Evolutionary conservation across 2,888 invertebrate genomes (phyloP).

Genomic region (Cybosia mesomella): DNA sequence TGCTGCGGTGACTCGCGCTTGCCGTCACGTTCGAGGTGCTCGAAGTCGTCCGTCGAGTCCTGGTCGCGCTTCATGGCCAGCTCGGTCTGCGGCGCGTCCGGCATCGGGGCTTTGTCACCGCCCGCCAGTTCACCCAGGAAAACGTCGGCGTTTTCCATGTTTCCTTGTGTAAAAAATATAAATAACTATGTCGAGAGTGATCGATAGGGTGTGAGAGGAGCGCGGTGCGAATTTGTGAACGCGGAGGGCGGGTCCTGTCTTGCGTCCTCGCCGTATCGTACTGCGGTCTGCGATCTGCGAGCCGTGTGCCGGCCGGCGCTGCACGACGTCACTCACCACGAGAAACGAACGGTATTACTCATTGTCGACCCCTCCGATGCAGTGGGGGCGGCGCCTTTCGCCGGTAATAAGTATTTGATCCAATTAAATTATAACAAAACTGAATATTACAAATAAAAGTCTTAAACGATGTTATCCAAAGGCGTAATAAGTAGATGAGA

Average conservation of each 20-base stretch:
- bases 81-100: slow-evolving; percentile 46
- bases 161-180: slow-evolving; percentile 53
- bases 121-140: slow-evolving; percentile 73
- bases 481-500: slow-evolving; percentile 10
- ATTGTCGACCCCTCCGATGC: slow-evolving; percentile 70
- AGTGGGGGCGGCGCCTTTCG: slow-evolving; percentile 61
- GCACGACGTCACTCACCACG: slow-evolving; percentile 82
- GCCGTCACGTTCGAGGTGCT: slow-evolving; percentile 89
- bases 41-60: slow-evolving; percentile 92
- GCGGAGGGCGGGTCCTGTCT: slow-evolving; percentile 73
- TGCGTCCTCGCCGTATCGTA: slow-evolving; percentile 75
- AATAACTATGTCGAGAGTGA: slow-evolving; percentile 54
- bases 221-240: slow-evolving; percentile 59
- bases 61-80: slow-evolving; percentile 86
- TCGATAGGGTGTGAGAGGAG: slow-evolving; percentile 71
- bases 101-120: slow-evolving; percentile 64
- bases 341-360: slow-evolving; percentile 81
- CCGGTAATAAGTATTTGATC: slow-evolving; percentile 47
- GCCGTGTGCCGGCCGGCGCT: slow-evolving; percentile 61
- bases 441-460: slow-evolving; percentile 25
- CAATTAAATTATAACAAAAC: slow-evolving; percentile 34
- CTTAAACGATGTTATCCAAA: slow-evolving; percentile 16
- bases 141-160: slow-evolving; percentile 75
- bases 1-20: slow-evolving; percentile 73
- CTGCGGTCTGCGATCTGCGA: slow-evolving; percentile 65